Percentiles rank a stretch among this genome's conserved stretches.
These are phyloP conservation scores for Heliconius hortense DNA, from an alignment of 2,888 invertebrate genomes.

Conservation along the genomic window DNA sequence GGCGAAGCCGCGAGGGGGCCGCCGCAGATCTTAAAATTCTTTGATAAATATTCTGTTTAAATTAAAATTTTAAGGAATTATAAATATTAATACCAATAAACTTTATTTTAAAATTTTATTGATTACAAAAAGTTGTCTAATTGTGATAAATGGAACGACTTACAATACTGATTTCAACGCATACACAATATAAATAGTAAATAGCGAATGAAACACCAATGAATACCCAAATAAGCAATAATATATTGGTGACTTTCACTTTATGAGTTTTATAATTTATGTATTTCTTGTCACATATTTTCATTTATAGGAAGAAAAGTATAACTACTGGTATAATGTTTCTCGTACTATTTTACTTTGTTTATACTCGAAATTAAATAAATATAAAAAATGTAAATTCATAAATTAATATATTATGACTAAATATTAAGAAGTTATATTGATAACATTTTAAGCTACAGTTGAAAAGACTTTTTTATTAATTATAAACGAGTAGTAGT, in stretches of 20 bases:
- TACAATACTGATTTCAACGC: slow-evolving; percentile 21
- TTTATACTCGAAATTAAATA: neutral
- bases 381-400: neutral
- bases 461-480: too few species aligned
- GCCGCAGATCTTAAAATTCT: neutral
- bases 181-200: slow-evolving; percentile 2
- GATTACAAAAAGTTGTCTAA: neutral
- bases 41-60: neutral
- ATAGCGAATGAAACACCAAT: neutral
- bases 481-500: neutral
- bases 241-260: neutral
- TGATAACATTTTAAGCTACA: too few species aligned
- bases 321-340: neutral
- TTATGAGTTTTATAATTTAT: neutral
- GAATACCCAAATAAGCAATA: neutral
- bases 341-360: too few species aligned
- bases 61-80: neutral
- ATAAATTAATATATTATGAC: neutral
- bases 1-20: too few species aligned
- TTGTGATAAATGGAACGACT: slow-evolving; percentile 14
- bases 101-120: slow-evolving; percentile 9
- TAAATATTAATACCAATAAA: neutral
- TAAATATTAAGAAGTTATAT: neutral
- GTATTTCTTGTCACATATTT: neutral
- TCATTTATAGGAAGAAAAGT: neutral